phyloP scores from a whole-genome alignment of 2,113 vertebrate species.

The Nyctereutes procyonoides region DNA sequence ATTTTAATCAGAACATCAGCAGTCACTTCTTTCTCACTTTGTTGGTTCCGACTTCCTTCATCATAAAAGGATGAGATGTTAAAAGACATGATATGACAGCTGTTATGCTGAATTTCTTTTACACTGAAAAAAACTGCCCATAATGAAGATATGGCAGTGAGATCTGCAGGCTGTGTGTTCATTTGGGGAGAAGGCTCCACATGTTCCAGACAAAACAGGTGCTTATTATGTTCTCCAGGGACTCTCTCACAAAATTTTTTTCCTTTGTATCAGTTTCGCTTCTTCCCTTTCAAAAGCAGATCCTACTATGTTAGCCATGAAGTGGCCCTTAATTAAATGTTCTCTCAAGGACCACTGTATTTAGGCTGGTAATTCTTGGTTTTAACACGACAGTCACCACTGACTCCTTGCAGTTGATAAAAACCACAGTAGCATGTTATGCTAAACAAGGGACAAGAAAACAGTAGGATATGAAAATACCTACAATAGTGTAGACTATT shows the following conservation, averaged over 20 bases:
- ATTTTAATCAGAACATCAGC: not conserved
- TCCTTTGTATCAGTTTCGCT: not conserved
- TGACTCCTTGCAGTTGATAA: not conserved
- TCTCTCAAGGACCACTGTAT: not conserved
- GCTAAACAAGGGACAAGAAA: not conserved
- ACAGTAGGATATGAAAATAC: not conserved
- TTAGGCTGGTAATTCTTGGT: not conserved
- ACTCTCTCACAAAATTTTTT: not conserved
- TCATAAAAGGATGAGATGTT: not conserved
- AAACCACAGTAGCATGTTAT: not conserved
- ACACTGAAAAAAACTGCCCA: not conserved
- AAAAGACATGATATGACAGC: not conserved
- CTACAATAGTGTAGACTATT: not conserved
- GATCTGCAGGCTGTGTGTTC: not conserved
- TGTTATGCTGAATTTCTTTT: slow-evolving; percentile 4
- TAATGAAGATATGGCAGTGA: not conserved
- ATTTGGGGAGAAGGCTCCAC: not conserved
- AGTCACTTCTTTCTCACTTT: not conserved
- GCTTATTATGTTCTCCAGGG: not conserved
- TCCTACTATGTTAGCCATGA: not conserved
- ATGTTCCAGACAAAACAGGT: not conserved
- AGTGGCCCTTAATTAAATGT: not conserved
- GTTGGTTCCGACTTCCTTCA: not conserved
- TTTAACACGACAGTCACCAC: not conserved
- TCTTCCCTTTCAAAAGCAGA: not conserved